Evolutionary conservation across 2,113 vertebrate genomes (phyloP).

Genomic region (Gyps fulvus): DNA sequence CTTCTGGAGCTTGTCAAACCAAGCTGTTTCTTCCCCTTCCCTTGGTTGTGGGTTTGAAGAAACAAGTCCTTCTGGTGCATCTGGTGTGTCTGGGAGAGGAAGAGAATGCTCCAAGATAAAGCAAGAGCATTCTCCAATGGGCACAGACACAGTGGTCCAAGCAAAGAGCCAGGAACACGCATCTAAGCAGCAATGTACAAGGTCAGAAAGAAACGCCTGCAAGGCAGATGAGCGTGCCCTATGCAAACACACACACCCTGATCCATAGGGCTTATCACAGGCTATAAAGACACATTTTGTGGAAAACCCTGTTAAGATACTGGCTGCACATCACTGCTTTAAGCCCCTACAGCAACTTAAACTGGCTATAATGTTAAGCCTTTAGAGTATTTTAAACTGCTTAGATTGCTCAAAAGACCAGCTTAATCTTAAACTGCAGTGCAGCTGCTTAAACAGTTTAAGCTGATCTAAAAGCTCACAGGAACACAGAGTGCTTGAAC

Average conservation of each 20-base stretch:
- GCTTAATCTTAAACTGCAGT: constrained; percentile 55
- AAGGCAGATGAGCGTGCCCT: not conserved
- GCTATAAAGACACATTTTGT: constrained; percentile 8
- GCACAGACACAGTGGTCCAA: not conserved
- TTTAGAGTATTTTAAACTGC: constrained; percentile 58
- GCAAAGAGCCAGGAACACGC: fast-evolving
- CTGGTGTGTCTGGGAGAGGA: not conserved
- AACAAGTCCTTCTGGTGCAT: not conserved
- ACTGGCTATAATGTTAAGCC: constrained; percentile 59
- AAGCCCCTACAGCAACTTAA: constrained; percentile 49
- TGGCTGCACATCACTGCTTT: constrained; percentile 29
- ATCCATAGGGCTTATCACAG: not conserved
- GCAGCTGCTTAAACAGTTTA: constrained; percentile 62
- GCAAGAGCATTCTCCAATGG: not conserved
- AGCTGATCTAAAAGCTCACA: constrained; percentile 48
- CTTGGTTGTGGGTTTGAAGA: not conserved
- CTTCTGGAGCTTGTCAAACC: not conserved
- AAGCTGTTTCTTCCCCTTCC: not conserved
- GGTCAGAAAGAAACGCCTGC: not conserved
- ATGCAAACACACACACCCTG: not conserved
- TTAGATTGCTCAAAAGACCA: constrained; percentile 51
- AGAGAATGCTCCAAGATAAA: not conserved
- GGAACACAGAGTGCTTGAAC: constrained; percentile 9
- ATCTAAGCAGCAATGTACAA: not conserved
- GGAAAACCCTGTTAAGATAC: constrained; percentile 11